Conservation (phyloP, 2,888 invertebrate genomes). For the Mimas tiliae region DNA sequence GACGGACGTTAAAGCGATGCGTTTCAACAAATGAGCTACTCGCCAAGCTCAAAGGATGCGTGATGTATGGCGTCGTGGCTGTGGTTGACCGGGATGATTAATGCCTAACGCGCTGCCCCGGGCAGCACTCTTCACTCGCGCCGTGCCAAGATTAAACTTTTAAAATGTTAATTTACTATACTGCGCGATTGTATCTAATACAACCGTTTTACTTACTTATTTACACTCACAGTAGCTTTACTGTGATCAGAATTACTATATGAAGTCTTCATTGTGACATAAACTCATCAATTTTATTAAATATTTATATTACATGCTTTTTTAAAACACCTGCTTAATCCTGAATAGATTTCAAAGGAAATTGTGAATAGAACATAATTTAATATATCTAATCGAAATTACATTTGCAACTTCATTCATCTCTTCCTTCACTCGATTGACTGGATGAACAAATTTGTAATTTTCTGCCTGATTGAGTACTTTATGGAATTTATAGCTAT, state of each 20-base stretch:
- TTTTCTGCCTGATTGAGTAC: constrained; percentile 40
- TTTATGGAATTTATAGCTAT: constrained; percentile 32
- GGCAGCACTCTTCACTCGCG: constrained; percentile 44
- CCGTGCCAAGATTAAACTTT: constrained; percentile 53
- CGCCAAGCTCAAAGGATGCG: constrained; percentile 64
- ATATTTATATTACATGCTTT: not conserved
- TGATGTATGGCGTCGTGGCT: constrained; percentile 64
- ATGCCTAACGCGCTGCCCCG: constrained; percentile 56
- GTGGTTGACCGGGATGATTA: constrained; percentile 69
- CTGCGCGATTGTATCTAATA: constrained; percentile 35
- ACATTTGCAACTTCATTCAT: not conserved
- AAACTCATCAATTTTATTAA: not conserved
- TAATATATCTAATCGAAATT: not conserved
- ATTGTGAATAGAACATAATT: not conserved
- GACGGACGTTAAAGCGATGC: constrained; percentile 64
- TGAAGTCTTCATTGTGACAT: not conserved
- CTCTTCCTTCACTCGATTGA: constrained; percentile 2
- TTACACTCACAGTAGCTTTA: not conserved
- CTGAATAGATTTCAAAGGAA: not conserved
- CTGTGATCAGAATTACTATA: constrained; percentile 8
- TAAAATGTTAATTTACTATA: constrained; percentile 60
- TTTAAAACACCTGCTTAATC: not conserved
- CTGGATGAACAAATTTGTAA: constrained; percentile 36
- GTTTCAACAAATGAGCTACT: constrained; percentile 72
- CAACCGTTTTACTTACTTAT: not conserved